These are phyloP conservation scores for Lethrus apterus DNA, from an alignment of 1,140 invertebrate genomes.

Conservation along the genomic window DNA sequence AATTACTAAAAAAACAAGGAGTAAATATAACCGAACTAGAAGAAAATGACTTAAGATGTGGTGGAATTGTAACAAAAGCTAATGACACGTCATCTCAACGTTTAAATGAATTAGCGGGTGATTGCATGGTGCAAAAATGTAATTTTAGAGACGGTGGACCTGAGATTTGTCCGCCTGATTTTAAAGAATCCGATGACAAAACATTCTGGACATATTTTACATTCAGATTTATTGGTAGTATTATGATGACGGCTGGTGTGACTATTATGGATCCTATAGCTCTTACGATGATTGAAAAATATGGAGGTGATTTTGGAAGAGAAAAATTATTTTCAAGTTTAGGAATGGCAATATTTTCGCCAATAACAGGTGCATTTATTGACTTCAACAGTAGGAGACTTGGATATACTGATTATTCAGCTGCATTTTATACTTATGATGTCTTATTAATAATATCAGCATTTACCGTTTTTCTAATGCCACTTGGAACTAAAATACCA, in stretches of 20 bases:
- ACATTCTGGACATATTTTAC: slow-evolving; percentile 76
- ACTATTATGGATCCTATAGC: slow-evolving; percentile 78
- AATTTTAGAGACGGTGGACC: slow-evolving; percentile 60
- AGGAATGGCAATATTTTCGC: slow-evolving; percentile 73
- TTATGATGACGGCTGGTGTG: slow-evolving; percentile 66
- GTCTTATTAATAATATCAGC: slow-evolving; percentile 60
- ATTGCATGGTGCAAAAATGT: slow-evolving; percentile 65
- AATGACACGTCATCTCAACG: slow-evolving; percentile 48
- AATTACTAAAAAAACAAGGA: slow-evolving; percentile 50
- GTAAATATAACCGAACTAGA: slow-evolving; percentile 63
- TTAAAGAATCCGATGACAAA: slow-evolving; percentile 61
- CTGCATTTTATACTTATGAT: slow-evolving; percentile 70
- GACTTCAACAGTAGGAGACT: slow-evolving; percentile 54
- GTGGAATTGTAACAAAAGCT: slow-evolving; percentile 54
- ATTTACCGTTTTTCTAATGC: slow-evolving; percentile 62
- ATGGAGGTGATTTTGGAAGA: slow-evolving; percentile 70
- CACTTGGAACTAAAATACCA: slow-evolving; percentile 61
- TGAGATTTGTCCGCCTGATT: slow-evolving; percentile 65
- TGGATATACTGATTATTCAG: slow-evolving; percentile 70
- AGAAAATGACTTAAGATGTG: slow-evolving; percentile 62
- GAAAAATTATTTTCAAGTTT: slow-evolving; percentile 71
- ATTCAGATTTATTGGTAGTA: slow-evolving; percentile 63
- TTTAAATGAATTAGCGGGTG: slow-evolving; percentile 40
- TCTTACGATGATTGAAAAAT: slow-evolving; percentile 69
- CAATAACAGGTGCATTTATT: slow-evolving; percentile 69